Evolutionary conservation across 2,888 invertebrate genomes (phyloP).

Genomic region (Eremobia ochroleuca): DNA sequence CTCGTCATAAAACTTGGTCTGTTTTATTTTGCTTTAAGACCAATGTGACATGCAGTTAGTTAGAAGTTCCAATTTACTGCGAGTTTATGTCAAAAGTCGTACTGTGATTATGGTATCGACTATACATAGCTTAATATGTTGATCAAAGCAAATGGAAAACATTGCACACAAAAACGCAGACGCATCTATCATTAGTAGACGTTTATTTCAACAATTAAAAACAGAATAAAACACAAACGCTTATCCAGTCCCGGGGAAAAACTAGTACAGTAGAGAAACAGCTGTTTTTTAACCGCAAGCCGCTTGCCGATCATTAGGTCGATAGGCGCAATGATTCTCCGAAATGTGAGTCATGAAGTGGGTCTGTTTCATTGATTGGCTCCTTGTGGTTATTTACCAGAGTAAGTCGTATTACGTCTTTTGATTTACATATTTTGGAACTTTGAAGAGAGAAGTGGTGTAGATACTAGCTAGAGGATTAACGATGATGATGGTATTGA

Average conservation of each 20-base stretch:
- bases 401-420: neutral
- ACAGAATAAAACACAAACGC: too few species aligned
- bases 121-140: neutral
- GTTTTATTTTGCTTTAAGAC: too few species aligned
- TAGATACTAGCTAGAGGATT: neutral
- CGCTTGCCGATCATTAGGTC: constrained; percentile 43
- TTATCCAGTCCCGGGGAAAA: neutral
- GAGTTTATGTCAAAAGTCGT: too few species aligned
- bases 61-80: neutral
- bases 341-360: constrained; percentile 39
- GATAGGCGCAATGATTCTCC: constrained; percentile 41
- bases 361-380: constrained; percentile 22
- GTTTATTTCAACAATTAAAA: neutral
- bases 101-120: neutral
- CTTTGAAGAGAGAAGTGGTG: neutral
- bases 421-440: constrained; percentile 14
- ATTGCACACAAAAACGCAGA: neutral
- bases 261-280: constrained; percentile 10
- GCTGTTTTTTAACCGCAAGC: constrained; percentile 51
- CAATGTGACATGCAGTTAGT: too few species aligned
- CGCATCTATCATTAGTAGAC: neutral
- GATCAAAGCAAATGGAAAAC: neutral
- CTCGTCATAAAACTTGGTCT: too few species aligned
- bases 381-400: constrained; percentile 8
- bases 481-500: neutral